Evolutionary conservation across 2,888 invertebrate genomes (phyloP), one percentile per base, ranked within the genome.

Genomic region (Eupithecia abbreviata): DNA sequence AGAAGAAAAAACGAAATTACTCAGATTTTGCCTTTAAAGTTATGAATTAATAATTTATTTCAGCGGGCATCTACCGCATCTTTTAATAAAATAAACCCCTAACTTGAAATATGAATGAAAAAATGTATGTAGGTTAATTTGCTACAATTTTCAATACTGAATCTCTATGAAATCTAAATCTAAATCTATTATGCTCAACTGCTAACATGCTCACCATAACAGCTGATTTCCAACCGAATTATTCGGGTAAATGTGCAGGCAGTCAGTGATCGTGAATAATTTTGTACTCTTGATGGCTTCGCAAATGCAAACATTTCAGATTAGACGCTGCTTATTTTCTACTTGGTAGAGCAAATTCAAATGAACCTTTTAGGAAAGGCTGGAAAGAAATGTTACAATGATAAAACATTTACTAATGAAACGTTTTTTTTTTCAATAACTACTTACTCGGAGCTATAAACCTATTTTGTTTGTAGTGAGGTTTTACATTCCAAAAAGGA

Each of bases 181-280:
- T n/a, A n/a, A n/a, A n/a, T n/a, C n/a, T 18, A 69, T 12, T 69
- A 10, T 69, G 13, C 45, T 18, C 30, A 18, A 69, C 49, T 10
- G 12, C 13, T 49, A 47, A 47, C 47, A 68, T 69, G n/a, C n/a
- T n/a, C n/a, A n/a, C n/a, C n/a, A n/a, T 69, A 5, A n/a, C n/a
- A 30, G 47, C 18, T 68, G 47, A 69, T 69, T 66, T 5, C 18
- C 15, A 68, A 68, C 67, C 69, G 47, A 49, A 69, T 69, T 55
- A 71, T 71, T 51, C 55, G 42, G 55, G 71, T 71, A 51, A 49
- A 51, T 72, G 18, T 62, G 65, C 65, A 65, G 49, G 47, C 69
- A 49, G 62, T 74, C 55, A 73, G 58, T 13, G 43, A 69, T 74
- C 74, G 74, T 74, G 77, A 77, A 77, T 77, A 77, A 77, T 74